Evolutionary conservation across 2,888 invertebrate genomes (phyloP), one percentile per base, ranked within the genome.

Genomic region (Lycophotia porphyrea): DNA sequence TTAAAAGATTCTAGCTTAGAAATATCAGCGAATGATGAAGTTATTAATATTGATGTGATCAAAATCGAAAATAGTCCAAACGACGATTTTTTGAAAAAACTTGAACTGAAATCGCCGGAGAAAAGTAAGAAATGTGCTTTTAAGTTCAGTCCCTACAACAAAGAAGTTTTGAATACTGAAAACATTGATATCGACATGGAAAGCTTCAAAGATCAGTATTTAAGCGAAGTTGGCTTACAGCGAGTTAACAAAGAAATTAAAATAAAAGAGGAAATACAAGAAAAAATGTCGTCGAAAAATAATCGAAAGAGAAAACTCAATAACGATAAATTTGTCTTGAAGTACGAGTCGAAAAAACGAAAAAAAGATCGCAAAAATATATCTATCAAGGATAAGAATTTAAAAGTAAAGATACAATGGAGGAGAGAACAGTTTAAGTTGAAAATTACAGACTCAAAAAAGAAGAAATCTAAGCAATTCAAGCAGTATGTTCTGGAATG

Each of bases 401-500:
- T 94, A 3, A 86, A 91, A 77, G 87, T 95, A 0, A 93, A 93
- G 81, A 95, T 94, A 2, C 90, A 91, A 86, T 93, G 91, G 89
- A 87, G 89, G 21, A 86, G 90, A 15, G 87, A 92, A 52, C 80
- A 88, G 4, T 71, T 95, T 0, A 90, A 91, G 64, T 81, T 94
- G 52, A 91, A 92, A 78, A 92, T 93, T 1, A 90, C 88, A 2
- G 88, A 91, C 52, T 82, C 89, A 0, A 89, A 85, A 11, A 74
- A 9, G 49, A 76, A 86, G 0, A 84, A 31, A 31, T 31, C 58
- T 18, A 58, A 86, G 31, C 74, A 74, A 4, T 87, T 91, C 0
- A 94, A 91, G 60, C 95, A 95, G 74, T 95, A 93, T 34, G 80
- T 95, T 0, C 81, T 96, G 2, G 91, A 94, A n/a, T 94, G 90